Conservation (phyloP, 2,113 vertebrate species). For the Solea solea region DNA sequence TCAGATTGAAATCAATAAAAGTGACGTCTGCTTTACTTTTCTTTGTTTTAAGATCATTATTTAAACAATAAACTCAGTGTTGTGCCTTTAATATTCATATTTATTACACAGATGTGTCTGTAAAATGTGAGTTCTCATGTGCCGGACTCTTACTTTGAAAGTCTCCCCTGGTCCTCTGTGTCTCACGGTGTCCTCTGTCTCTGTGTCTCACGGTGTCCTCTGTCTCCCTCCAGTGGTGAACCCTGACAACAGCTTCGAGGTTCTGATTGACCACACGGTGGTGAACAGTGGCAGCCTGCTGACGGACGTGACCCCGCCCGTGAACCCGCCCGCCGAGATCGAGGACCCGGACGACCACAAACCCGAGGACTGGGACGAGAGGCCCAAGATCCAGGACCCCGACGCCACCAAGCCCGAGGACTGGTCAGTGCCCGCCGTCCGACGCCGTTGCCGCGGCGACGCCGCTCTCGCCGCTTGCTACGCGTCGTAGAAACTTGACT, state of each 20-base stretch:
- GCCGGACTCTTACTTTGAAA: too few relatives aligned
- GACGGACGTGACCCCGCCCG: constrained; percentile 90
- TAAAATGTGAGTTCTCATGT: too few relatives aligned
- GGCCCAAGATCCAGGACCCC: constrained; percentile 95
- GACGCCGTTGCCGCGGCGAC: not conserved
- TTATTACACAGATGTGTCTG: too few relatives aligned
- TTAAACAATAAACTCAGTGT: too few relatives aligned
- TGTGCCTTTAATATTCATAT: too few relatives aligned
- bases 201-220: too few relatives aligned
- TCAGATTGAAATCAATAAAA: too few relatives aligned
- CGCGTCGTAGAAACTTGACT: not conserved
- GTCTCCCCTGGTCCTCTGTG: too few relatives aligned
- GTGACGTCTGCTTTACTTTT: too few relatives aligned
- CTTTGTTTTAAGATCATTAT: too few relatives aligned
- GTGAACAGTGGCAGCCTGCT: constrained; percentile 94
- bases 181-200: too few relatives aligned
- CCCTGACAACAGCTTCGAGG: constrained; percentile 96
- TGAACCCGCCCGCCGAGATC: constrained; percentile 94
- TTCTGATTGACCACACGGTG: constrained; percentile 92
- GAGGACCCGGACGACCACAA: constrained; percentile 96
- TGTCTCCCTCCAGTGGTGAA: constrained; percentile 86
- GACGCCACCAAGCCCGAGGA: constrained; percentile 95
- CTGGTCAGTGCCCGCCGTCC: constrained; percentile 83
- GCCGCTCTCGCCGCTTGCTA: not conserved
- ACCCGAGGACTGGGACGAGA: constrained; percentile 98